A percentile compares a stretch with the other conserved stretches of the same genome.
Evolutionary conservation across 2,113 vertebrate genomes (phyloP).

Genomic region (Phainopepla nitens): DNA sequence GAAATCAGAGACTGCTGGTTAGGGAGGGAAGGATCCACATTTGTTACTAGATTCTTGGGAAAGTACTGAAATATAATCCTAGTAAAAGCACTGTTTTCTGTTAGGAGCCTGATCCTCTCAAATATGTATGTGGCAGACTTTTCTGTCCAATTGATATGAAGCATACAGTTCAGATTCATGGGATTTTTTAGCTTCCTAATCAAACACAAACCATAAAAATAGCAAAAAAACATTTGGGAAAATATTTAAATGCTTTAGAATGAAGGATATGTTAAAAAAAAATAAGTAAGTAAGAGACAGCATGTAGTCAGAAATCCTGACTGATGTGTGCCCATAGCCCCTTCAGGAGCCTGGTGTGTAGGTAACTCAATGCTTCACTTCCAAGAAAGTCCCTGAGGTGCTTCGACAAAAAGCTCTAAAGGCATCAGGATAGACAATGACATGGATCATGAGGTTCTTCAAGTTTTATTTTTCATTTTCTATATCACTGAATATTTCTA

Average conservation of each 20-base stretch:
- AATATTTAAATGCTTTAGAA: background rate
- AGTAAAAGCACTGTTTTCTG: background rate
- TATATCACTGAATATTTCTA: background rate
- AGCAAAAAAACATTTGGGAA: background rate
- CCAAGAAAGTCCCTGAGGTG: background rate
- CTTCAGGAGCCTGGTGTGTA: background rate
- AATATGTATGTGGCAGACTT: background rate
- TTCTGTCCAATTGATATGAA: background rate
- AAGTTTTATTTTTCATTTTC: background rate
- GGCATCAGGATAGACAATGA: background rate
- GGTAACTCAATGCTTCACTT: background rate
- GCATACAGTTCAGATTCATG: background rate
- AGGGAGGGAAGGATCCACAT: background rate
- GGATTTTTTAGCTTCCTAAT: background rate
- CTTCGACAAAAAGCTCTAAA: background rate
- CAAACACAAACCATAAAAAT: background rate
- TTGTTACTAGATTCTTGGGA: background rate
- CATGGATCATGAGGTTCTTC: too few species aligned
- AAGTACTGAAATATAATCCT: background rate
- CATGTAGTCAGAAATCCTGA: background rate
- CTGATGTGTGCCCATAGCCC: rapidly evolving
- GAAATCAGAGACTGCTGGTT: background rate
- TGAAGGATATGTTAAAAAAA: background rate
- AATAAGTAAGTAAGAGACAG: background rate
- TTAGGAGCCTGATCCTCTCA: background rate